phyloP scores from a whole-genome alignment of 2,888 invertebrate species.

The Buathra laborator region DNA sequence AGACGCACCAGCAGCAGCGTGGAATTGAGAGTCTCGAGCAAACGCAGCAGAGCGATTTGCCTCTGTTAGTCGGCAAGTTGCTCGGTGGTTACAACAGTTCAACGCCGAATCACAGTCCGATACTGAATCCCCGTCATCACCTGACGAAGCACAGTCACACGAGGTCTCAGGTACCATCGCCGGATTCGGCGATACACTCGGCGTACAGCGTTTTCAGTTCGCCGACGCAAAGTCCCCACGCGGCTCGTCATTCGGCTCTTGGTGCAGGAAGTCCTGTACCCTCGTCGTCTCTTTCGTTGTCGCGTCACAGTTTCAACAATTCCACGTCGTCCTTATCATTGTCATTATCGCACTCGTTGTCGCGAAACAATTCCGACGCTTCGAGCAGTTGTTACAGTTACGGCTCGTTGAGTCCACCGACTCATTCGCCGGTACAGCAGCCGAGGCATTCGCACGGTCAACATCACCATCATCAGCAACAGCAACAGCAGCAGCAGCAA shows the following conservation, averaged over 20 bases:
- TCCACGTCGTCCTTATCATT: conserved; percentile 85
- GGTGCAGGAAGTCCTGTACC: conserved; percentile 84
- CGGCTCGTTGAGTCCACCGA: conserved; percentile 88
- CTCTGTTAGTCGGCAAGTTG: conserved; percentile 87
- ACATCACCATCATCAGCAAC: conserved; percentile 72
- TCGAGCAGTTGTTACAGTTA: conserved; percentile 96
- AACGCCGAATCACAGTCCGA: conserved; percentile 89
- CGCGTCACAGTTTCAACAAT: conserved; percentile 84
- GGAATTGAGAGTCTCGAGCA: conserved; percentile 80
- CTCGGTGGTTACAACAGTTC: conserved; percentile 89
- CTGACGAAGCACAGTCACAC: conserved; percentile 84
- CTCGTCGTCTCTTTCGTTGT: conserved; percentile 83
- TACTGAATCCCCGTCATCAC: conserved; percentile 85
- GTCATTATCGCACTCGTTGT: conserved; percentile 92
- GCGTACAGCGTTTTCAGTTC: conserved; percentile 94
- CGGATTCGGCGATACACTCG: conserved; percentile 95
- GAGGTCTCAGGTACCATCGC: conserved; percentile 89
- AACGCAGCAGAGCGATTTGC: conserved; percentile 84
- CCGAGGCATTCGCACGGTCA: conserved; percentile 85
- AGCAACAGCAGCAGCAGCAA: conserved; percentile 83
- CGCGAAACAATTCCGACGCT: conserved; percentile 96
- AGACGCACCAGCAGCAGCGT: conserved; percentile 71
- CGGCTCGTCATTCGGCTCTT: conserved; percentile 91
- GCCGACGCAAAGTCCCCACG: conserved; percentile 94
- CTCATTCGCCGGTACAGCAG: conserved; percentile 94